phyloP scores from a whole-genome alignment of 1,140 invertebrate species.

The Cherax destructor region DNA sequence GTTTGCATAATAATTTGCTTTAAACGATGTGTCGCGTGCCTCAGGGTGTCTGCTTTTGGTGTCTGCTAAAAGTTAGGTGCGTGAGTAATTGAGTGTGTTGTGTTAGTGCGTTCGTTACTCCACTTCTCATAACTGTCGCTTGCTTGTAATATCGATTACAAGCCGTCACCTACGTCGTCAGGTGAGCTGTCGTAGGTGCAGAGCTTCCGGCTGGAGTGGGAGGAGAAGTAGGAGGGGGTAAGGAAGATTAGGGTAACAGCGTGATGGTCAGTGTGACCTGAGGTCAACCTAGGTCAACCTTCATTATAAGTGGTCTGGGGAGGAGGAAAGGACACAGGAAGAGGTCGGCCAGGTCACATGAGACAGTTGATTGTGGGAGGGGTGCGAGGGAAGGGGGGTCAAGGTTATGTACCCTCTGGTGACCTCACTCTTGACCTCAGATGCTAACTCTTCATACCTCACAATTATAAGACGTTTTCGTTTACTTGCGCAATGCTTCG shows the following conservation, averaged over 20 bases:
- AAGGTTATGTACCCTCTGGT: constrained; percentile 44
- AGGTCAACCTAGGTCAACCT: constrained; percentile 18
- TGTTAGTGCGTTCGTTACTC: background rate
- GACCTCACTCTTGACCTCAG: constrained; percentile 2
- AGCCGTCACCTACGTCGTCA: background rate
- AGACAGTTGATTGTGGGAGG: background rate
- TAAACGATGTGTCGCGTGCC: constrained; percentile 9
- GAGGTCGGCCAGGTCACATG: constrained; percentile 13
- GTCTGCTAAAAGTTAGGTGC: background rate
- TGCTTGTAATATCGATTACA: background rate
- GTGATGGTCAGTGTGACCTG: constrained; percentile 25
- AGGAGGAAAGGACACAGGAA: background rate
- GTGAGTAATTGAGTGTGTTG: background rate
- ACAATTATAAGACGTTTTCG: background rate
- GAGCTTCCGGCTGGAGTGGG: background rate
- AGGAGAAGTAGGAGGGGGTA: too few species aligned
- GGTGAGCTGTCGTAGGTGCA: background rate
- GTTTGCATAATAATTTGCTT: constrained; percentile 22
- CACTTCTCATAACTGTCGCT: constrained; percentile 1
- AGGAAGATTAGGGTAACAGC: constrained; percentile 16
- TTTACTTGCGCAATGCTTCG: background rate
- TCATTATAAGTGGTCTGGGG: background rate
- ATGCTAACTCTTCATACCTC: background rate
- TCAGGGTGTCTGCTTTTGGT: background rate
- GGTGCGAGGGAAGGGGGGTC: too few species aligned